Evolutionary conservation across 2,888 invertebrate species (phyloP).

Genomic region (Morinoia aosen): DNA sequence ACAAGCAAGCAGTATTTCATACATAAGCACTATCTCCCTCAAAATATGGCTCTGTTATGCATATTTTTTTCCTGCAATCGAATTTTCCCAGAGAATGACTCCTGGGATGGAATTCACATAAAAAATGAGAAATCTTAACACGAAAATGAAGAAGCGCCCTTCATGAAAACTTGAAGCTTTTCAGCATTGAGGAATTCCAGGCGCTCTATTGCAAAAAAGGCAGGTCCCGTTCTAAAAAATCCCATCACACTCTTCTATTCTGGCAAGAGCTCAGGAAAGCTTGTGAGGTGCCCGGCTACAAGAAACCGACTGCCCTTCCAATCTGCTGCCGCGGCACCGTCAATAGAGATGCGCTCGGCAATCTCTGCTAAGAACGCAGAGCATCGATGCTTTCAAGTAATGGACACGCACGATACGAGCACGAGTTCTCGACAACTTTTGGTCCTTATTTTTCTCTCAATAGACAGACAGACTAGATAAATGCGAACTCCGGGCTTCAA

Average conservation of each 20-base stretch:
- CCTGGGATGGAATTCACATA: neutral
- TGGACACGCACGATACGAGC: constrained; percentile 36
- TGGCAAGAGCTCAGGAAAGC: constrained; percentile 16
- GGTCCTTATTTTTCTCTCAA: constrained; percentile 15
- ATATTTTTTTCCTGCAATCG: no score
- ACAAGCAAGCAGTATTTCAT: neutral
- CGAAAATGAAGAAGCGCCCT: neutral
- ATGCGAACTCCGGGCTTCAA: neutral
- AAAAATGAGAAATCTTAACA: neutral
- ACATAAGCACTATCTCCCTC: neutral
- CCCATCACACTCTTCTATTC: constrained; percentile 41
- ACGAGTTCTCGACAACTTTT: constrained; percentile 48
- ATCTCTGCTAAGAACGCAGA: constrained; percentile 40
- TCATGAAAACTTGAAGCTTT: neutral
- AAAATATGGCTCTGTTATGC: neutral
- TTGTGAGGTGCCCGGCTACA: constrained; percentile 10
- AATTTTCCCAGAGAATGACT: neutral
- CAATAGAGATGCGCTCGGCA: constrained; percentile 43
- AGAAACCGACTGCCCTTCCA: constrained; percentile 51
- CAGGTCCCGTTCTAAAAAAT: neutral
- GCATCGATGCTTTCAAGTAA: constrained; percentile 49
- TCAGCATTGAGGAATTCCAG: neutral
- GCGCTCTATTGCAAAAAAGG: neutral
- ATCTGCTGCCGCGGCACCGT: constrained; percentile 20
- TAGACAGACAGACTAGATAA: constrained; percentile 5